Percentiles rank a stretch among this genome's conserved stretches.
These are phyloP conservation scores for Labia minor DNA, from an alignment of 2,888 invertebrate genomes.

Conservation along the genomic window DNA sequence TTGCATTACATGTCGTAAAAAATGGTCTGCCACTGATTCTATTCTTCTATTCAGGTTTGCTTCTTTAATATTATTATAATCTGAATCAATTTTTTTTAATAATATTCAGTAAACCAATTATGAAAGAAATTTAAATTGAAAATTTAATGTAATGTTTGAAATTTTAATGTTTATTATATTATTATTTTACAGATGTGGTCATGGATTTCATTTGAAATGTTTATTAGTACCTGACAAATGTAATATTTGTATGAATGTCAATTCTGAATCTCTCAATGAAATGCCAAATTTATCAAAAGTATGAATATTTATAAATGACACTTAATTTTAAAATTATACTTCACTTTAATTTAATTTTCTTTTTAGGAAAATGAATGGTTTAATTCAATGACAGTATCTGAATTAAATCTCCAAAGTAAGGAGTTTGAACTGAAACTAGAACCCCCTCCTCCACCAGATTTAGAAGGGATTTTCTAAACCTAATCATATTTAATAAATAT, in stretches of 20 bases:
- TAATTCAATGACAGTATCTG: not conserved
- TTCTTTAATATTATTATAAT: not conserved
- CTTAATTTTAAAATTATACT: not conserved
- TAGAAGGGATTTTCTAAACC: slow-evolving; percentile 24
- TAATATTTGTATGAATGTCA: slow-evolving; percentile 8
- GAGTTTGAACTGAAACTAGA: slow-evolving; percentile 24
- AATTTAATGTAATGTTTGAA: no score
- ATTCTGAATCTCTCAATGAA: not conserved
- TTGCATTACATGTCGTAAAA: slow-evolving; percentile 24
- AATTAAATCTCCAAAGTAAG: slow-evolving; percentile 20
- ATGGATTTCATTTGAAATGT: slow-evolving; percentile 30
- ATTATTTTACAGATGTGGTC: slow-evolving; percentile 29
- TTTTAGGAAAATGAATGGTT: slow-evolving; percentile 17
- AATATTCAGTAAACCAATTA: not conserved
- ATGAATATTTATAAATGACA: not conserved
- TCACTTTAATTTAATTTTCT: not conserved
- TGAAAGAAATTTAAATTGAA: no score
- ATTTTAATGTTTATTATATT: no score
- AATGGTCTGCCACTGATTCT: slow-evolving; percentile 22
- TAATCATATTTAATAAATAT: not conserved
- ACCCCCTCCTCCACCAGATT: slow-evolving; percentile 25
- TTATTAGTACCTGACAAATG: slow-evolving; percentile 21
- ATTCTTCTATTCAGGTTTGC: slow-evolving; percentile 30
- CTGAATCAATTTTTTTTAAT: not conserved
- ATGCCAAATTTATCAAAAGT: not conserved